Percentiles rank a stretch among this genome's conserved stretches.
These are phyloP conservation scores for Typhlichthys subterraneus DNA, from an alignment of 2,797 vertebrate species.

Conservation along the genomic window DNA sequence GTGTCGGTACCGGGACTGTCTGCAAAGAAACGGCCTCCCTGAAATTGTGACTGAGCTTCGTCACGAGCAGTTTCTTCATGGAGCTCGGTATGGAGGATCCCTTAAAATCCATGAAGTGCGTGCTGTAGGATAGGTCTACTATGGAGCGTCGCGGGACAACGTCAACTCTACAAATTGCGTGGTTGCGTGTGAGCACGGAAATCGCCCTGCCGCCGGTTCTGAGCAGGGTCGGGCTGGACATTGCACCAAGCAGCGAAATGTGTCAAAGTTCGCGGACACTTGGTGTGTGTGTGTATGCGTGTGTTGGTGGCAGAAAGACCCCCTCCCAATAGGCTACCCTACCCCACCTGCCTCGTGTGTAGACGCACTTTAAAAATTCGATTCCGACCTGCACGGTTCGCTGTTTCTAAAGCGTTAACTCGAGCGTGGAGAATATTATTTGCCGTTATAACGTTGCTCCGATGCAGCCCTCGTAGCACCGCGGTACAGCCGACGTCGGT, in stretches of 20 bases:
- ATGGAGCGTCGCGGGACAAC: slow-evolving; percentile 73
- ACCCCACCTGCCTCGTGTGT: slow-evolving; percentile 37
- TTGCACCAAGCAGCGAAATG: slow-evolving; percentile 44
- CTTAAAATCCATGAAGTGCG: slow-evolving; percentile 93
- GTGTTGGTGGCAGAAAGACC: slow-evolving; percentile 22
- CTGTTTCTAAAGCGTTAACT: slow-evolving; percentile 10
- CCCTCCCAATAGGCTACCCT: slow-evolving; percentile 51
- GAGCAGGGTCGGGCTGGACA: slow-evolving; percentile 47
- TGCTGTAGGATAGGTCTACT: slow-evolving; percentile 89
- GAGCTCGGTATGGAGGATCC: slow-evolving; percentile 86
- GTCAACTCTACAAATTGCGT: slow-evolving; percentile 57
- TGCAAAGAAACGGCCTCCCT: slow-evolving; percentile 82
- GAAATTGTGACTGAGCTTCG: slow-evolving; percentile 87
- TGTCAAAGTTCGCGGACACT: slow-evolving; percentile 72
- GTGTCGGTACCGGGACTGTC: slow-evolving; percentile 84
- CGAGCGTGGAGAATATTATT: slow-evolving; percentile 21
- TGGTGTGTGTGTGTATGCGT: slow-evolving; percentile 12
- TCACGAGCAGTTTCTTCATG: slow-evolving; percentile 90
- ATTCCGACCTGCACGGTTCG: background rate
- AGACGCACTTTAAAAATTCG: slow-evolving; percentile 9
- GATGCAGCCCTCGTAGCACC: slow-evolving; percentile 52
- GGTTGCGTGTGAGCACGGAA: slow-evolving; percentile 41
- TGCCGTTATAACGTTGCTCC: slow-evolving; percentile 19
- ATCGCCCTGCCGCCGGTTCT: slow-evolving; percentile 35
- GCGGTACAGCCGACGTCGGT: slow-evolving; percentile 68